Percentiles rank a stretch among this genome's conserved stretches.
These are phyloP conservation scores for Caenorhabditis sulstoni DNA, from an alignment of 2,888 invertebrate genomes.

Conservation along the genomic window DNA sequence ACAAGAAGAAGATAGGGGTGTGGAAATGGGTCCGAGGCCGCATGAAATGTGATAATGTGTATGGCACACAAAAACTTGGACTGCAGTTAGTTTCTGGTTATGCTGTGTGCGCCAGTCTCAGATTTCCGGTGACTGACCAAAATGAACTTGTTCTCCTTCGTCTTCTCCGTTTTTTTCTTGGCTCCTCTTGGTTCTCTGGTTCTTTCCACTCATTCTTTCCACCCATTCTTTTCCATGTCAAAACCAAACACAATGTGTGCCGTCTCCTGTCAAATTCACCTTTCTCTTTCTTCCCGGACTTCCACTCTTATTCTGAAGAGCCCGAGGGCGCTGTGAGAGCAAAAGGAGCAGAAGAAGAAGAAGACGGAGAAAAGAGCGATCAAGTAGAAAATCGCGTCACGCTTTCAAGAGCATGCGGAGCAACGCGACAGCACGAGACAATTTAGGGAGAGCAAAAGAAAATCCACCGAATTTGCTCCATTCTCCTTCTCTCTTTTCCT, in stretches of 20 bases:
- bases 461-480: conserved; percentile 27
- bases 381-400: conserved; percentile 59
- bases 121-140: conserved; percentile 18
- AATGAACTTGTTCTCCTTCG: conserved; percentile 18
- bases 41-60: conserved; percentile 49
- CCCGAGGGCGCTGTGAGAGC: conserved; percentile 20
- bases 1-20: conserved; percentile 24
- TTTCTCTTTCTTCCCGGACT: conserved; percentile 5
- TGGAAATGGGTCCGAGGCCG: background rate
- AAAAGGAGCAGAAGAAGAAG: background rate
- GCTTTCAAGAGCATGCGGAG: conserved; percentile 47
- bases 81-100: conserved; percentile 16
- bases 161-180: background rate
- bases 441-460: conserved; percentile 32
- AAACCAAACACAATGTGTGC: conserved; percentile 34
- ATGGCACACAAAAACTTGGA: conserved; percentile 7
- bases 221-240: conserved; percentile 30
- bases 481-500: background rate
- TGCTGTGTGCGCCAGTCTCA: background rate
- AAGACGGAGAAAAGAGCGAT: conserved; percentile 33
- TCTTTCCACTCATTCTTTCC: background rate
- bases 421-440: conserved; percentile 23
- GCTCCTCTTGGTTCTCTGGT: conserved; percentile 23
- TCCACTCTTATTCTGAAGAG: conserved; percentile 3
- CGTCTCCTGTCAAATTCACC: conserved; percentile 44